A percentile compares a stretch with the other conserved stretches of the same genome.
Conservation (phyloP, 2,797 vertebrate genomes). For the Acrossocheilus wenchowensis region DNA sequence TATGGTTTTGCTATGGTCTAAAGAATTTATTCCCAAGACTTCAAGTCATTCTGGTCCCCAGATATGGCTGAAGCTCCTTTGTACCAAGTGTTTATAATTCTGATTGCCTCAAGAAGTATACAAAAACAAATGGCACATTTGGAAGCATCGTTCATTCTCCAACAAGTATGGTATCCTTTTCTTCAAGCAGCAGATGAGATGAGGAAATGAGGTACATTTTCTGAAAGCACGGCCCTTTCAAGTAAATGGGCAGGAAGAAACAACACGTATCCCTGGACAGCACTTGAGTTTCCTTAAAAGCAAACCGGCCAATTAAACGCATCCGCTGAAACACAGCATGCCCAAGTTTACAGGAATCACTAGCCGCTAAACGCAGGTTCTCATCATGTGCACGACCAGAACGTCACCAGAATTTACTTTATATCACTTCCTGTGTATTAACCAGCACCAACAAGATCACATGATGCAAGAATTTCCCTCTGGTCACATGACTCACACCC, state of each 20-base stretch:
- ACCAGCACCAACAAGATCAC: conserved; percentile 78
- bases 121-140: neutral
- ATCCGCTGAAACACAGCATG: neutral
- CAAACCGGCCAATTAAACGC: neutral
- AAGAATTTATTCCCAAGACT: neutral
- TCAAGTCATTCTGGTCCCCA: neutral
- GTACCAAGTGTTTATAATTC: neutral
- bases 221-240: conserved; percentile 1
- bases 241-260: conserved; percentile 1
- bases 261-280: neutral
- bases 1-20: neutral
- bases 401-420: conserved; percentile 47
- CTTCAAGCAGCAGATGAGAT: neutral
- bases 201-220: neutral
- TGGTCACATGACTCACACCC: conserved; percentile 85
- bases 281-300: conserved; percentile 28
- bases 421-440: conserved; percentile 80
- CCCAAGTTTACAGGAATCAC: conserved; percentile 1
- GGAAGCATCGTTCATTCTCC: neutral
- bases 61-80: neutral
- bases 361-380: neutral
- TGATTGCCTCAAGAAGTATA: neutral
- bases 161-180: neutral
- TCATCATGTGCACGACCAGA: neutral
- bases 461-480: conserved; percentile 86